These are phyloP conservation scores for Drosophila eohydei DNA, from an alignment of 2,888 invertebrate genomes.

Conservation along the genomic window DNA sequence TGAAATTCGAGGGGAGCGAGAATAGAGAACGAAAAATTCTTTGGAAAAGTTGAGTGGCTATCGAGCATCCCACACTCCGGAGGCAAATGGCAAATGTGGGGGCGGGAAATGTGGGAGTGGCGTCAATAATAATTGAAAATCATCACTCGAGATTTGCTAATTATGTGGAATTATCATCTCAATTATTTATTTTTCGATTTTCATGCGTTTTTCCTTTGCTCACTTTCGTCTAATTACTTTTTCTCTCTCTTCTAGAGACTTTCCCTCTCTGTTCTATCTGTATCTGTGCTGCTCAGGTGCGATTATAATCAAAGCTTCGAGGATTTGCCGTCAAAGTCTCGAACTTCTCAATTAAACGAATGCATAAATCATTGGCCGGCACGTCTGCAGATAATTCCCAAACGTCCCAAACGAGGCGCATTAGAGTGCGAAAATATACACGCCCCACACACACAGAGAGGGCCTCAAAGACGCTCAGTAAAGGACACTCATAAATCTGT, in stretches of 20 bases:
- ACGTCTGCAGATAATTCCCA: conserved; percentile 81
- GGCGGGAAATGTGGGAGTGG: conserved; percentile 11
- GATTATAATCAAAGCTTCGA: conserved; percentile 79
- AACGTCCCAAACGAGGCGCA: conserved; percentile 64
- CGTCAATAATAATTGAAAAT: conserved; percentile 76
- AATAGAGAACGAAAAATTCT: conserved; percentile 31
- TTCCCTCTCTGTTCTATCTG: not conserved
- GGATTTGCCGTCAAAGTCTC: conserved; percentile 80
- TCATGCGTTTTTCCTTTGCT: conserved; percentile 50
- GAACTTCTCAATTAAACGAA: conserved; percentile 82
- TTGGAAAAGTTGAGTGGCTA: conserved; percentile 34
- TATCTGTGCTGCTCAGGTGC: conserved; percentile 65
- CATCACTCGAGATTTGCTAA: conserved; percentile 81
- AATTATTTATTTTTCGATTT: conserved; percentile 79
- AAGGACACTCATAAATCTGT: conserved; percentile 78
- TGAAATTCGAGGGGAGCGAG: conserved; percentile 10
- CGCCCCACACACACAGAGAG: conserved; percentile 11
- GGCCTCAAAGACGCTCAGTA: conserved; percentile 49
- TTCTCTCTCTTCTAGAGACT: conserved; percentile 7
- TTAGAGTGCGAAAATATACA: conserved; percentile 71
- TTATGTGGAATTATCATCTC: conserved; percentile 81
- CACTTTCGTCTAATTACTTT: conserved; percentile 69
- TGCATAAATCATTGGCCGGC: conserved; percentile 76
- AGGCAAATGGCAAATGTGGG: not conserved
- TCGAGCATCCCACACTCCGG: not conserved